phyloP scores from a whole-genome alignment of 2,113 vertebrate species.

The Micronisus gabar region DNA sequence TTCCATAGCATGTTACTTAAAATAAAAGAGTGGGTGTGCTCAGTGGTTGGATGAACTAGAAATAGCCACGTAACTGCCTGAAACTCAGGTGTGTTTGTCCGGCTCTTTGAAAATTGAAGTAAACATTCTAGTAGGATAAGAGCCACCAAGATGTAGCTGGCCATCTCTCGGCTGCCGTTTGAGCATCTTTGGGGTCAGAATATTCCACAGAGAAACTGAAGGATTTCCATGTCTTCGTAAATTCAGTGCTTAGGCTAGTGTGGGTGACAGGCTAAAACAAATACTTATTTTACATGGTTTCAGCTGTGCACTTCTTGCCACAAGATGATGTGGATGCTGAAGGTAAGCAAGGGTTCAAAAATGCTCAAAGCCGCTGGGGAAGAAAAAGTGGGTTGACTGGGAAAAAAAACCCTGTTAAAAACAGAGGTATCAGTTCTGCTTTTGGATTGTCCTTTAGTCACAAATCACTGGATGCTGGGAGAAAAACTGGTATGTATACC shows the following conservation, averaged over 20 bases:
- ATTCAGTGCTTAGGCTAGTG: background rate
- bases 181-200: background rate
- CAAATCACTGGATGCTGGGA: background rate
- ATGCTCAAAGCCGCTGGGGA: background rate
- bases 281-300: background rate
- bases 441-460: background rate
- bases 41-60: background rate
- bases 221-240: background rate
- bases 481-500: no score
- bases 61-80: background rate
- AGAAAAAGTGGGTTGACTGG: background rate
- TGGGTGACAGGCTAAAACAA: background rate
- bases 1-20: background rate
- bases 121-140: background rate
- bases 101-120: background rate
- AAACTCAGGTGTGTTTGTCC: background rate
- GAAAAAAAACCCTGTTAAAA: background rate
- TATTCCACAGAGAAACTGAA: background rate
- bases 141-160: background rate
- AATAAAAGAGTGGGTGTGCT: background rate
- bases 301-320: background rate
- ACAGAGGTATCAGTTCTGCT: background rate
- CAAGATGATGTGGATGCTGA: background rate
- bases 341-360: background rate
- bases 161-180: rapidly evolving